phyloP scores from a whole-genome alignment of 2,797 vertebrate species.

The Odontamblyopus rebecca region DNA sequence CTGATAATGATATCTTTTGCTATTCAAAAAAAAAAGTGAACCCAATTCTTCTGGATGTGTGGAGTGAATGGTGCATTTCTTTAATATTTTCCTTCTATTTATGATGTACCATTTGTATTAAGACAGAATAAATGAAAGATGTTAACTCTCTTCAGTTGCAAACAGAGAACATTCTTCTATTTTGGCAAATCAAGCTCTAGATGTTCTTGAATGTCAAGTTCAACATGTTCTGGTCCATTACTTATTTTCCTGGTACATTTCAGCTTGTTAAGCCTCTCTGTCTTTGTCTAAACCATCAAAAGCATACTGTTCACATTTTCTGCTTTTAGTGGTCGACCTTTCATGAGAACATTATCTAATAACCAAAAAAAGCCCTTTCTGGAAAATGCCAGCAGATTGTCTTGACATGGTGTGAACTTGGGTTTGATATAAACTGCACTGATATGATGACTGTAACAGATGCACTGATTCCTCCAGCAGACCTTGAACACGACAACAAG shows the following conservation, averaged over 20 bases:
- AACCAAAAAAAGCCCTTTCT: not conserved
- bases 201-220: not conserved
- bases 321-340: conserved; percentile 6
- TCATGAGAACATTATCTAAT: not conserved
- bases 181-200: not conserved
- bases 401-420: conserved; percentile 9
- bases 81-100: too few species aligned
- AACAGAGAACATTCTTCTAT: not conserved
- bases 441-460: not conserved
- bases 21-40: too few species aligned
- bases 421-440: not conserved
- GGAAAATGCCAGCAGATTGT: not conserved
- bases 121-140: too few species aligned
- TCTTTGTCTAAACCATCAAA: conserved; percentile 7
- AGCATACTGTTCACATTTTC: conserved; percentile 1
- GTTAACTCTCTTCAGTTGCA: not conserved
- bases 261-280: not conserved
- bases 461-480: conserved; percentile 5
- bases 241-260: not conserved
- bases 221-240: not conserved
- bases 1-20: conserved; percentile 40
- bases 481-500: conserved; percentile 37
- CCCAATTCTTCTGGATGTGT: not conserved
- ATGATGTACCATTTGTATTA: too few species aligned
- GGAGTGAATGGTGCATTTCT: not conserved